Percentiles rank a stretch among this genome's conserved stretches.
Evolutionary conservation across 2,888 invertebrate genomes (phyloP).

Genomic region (Dinocampus coccinellae): DNA sequence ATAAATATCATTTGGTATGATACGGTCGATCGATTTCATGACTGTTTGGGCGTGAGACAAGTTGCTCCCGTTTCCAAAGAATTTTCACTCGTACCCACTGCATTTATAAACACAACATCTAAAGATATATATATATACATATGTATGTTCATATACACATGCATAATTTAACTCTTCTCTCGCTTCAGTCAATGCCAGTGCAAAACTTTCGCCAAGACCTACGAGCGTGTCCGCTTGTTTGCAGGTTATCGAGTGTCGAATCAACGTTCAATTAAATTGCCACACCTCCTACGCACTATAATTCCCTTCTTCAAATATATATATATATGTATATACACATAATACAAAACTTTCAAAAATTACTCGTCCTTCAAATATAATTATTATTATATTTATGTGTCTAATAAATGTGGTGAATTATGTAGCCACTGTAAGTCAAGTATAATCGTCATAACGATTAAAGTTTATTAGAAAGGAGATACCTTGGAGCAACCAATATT

Average conservation of each 20-base stretch:
- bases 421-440: constrained; percentile 13
- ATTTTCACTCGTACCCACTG: constrained; percentile 21
- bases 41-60: constrained; percentile 13
- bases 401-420: neutral
- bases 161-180: constrained; percentile 7
- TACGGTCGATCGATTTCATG: constrained; percentile 16
- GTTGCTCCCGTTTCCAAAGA: constrained; percentile 20
- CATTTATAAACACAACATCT: neutral
- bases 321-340: neutral
- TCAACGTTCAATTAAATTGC: constrained; percentile 28
- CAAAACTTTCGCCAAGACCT: constrained; percentile 31
- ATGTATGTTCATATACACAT: neutral
- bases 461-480: constrained; percentile 14
- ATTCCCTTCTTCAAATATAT: constrained; percentile 5
- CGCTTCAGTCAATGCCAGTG: constrained; percentile 11
- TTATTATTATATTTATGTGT: constrained; percentile 1
- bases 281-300: constrained; percentile 9
- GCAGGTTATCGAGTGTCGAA: constrained; percentile 34
- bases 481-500: constrained; percentile 28
- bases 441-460: neutral
- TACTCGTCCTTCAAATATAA: constrained; percentile 1
- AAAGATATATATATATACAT: neutral
- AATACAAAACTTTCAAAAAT: constrained; percentile 7
- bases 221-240: constrained; percentile 24
- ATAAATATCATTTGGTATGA: neutral